phyloP scores from a whole-genome alignment of 2,113 vertebrate genomes.

The Myanophis thanlyinensis region DNA sequence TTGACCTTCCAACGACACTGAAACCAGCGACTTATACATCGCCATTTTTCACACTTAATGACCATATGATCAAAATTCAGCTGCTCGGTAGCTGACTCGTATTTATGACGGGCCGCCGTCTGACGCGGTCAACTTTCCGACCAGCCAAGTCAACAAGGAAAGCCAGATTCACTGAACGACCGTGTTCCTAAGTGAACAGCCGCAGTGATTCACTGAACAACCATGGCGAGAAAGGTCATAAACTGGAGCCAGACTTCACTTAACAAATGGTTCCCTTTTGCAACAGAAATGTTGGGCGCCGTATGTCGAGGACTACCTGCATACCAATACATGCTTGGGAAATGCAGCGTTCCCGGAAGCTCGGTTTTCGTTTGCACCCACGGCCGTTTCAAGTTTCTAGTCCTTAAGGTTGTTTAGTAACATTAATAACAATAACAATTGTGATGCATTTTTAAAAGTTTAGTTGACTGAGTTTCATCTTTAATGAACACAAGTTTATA shows the following conservation, averaged over 20 bases:
- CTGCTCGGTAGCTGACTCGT: background rate
- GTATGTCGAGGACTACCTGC: background rate
- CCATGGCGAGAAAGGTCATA: background rate
- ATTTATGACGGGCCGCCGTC: background rate
- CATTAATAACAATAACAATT: too few relatives aligned
- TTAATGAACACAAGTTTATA: too few relatives aligned
- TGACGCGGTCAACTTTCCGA: background rate
- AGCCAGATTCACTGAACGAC: background rate
- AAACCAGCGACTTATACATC: too few relatives aligned
- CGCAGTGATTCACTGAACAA: too few relatives aligned
- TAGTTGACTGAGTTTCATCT: too few relatives aligned
- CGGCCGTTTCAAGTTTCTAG: background rate
- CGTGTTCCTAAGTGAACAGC: too few relatives aligned
- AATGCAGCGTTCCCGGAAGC: background rate
- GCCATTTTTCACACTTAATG: too few relatives aligned
- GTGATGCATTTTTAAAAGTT: too few relatives aligned
- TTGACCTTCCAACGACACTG: too few relatives aligned
- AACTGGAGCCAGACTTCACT: background rate
- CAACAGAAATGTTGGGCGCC: background rate
- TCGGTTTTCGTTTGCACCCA: background rate
- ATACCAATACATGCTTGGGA: background rate
- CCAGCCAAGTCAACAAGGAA: background rate
- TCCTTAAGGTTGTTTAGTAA: background rate
- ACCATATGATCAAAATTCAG: background rate
- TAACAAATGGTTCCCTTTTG: background rate